Percentiles rank a stretch among this genome's conserved stretches.
phyloP scores from a whole-genome alignment of 2,113 vertebrate genomes.

The Progne subis region DNA sequence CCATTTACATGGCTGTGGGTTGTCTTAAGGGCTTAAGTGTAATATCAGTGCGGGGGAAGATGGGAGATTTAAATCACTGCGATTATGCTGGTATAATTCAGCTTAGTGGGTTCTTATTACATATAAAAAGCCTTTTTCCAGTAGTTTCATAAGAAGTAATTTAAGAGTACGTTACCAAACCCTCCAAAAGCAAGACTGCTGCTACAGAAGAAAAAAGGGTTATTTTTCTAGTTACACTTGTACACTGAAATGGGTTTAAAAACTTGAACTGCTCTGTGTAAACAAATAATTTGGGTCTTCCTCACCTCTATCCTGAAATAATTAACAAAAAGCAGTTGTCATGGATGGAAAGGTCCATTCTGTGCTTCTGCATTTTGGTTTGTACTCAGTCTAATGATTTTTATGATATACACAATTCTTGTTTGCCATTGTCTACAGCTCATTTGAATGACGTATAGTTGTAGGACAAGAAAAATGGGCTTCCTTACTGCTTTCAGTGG shows the following conservation, averaged over 20 bases:
- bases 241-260: neutral
- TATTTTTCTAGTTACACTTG: neutral
- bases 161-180: neutral
- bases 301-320: neutral
- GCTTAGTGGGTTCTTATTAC: constrained; percentile 11
- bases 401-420: neutral
- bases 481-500: neutral
- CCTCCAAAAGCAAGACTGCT: neutral
- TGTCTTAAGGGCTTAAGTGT: constrained; percentile 44
- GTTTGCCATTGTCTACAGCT: neutral
- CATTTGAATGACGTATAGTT: neutral
- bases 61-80: constrained; percentile 10
- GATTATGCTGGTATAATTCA: constrained; percentile 9
- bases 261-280: neutral
- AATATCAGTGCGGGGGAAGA: neutral
- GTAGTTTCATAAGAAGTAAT: constrained; percentile 41
- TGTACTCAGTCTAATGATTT: neutral
- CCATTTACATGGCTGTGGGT: neutral
- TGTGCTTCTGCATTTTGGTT: neutral
- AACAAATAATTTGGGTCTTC: neutral
- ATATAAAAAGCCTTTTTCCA: constrained; percentile 25
- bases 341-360: neutral
- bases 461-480: neutral
- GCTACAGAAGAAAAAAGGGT: neutral
- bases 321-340: neutral